Conservation (phyloP, 2,797 vertebrate species). For the Florisuga fusca region DNA sequence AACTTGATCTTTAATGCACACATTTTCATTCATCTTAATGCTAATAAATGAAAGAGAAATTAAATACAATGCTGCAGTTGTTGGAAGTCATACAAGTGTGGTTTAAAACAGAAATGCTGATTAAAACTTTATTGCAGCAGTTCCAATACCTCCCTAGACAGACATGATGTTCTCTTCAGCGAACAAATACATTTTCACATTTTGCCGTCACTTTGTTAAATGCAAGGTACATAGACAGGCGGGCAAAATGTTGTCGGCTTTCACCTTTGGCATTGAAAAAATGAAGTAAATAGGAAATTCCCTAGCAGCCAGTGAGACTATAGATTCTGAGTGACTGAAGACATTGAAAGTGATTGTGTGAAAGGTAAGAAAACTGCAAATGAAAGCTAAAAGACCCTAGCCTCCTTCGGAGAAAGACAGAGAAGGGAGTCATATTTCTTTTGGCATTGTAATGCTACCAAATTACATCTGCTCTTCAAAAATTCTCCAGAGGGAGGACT, state of each 20-base stretch:
- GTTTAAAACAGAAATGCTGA: constrained; percentile 49
- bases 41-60: constrained; percentile 23
- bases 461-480: constrained; percentile 23
- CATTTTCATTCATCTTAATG: constrained; percentile 17
- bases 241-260: not conserved
- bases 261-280: not conserved
- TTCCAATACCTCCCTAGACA: not conserved
- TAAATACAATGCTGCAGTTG: not conserved
- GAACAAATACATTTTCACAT: not conserved
- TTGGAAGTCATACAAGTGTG: constrained; percentile 30
- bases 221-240: not conserved
- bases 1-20: not conserved
- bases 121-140: not conserved
- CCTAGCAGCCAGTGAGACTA: not conserved
- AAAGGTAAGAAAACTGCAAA: not conserved
- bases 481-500: constrained; percentile 1
- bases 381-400: not conserved
- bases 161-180: not conserved
- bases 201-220: not conserved
- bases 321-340: not conserved
- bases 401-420: not conserved
- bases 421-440: not conserved
- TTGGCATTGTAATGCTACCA: not conserved
- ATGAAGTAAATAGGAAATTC: not conserved
- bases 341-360: too few species aligned